phyloP scores from a whole-genome alignment of 2,888 invertebrate genomes.

The Ariolimax columbianus region DNA sequence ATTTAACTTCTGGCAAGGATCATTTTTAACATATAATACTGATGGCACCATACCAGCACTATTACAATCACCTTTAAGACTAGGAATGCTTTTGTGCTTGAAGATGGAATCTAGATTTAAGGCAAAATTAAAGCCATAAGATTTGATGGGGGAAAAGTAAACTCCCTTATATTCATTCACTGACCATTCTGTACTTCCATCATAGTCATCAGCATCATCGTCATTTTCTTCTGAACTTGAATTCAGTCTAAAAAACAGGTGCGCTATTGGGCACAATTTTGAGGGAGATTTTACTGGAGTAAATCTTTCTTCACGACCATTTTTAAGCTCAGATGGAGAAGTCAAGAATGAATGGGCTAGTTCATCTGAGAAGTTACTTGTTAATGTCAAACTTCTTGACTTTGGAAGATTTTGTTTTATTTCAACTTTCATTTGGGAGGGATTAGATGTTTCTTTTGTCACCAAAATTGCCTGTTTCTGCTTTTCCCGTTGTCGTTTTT shows the following conservation, averaged over 20 bases:
- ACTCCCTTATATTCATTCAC: background rate
- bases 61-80: slow-evolving; percentile 12
- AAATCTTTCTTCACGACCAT: background rate
- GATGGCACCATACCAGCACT: background rate
- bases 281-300: slow-evolving; percentile 5
- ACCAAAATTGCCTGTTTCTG: slow-evolving; percentile 1
- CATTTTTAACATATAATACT: background rate
- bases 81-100: slow-evolving; percentile 21
- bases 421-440: background rate
- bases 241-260: slow-evolving; percentile 8
- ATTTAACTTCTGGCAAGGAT: background rate
- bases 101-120: slow-evolving; percentile 24
- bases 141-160: slow-evolving; percentile 7
- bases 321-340: background rate
- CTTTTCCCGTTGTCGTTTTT: slow-evolving; percentile 39
- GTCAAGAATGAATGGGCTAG: background rate
- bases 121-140: slow-evolving; percentile 10
- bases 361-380: background rate
- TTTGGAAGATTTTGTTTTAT: background rate
- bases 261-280: background rate
- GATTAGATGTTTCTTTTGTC: background rate
- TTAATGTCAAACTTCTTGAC: background rate
- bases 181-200: slow-evolving; percentile 26
- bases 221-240: slow-evolving; percentile 9
- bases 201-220: slow-evolving; percentile 13